These are phyloP conservation scores for Trissolcus japonicus DNA, from an alignment of 2,888 invertebrate genomes.

Conservation along the genomic window DNA sequence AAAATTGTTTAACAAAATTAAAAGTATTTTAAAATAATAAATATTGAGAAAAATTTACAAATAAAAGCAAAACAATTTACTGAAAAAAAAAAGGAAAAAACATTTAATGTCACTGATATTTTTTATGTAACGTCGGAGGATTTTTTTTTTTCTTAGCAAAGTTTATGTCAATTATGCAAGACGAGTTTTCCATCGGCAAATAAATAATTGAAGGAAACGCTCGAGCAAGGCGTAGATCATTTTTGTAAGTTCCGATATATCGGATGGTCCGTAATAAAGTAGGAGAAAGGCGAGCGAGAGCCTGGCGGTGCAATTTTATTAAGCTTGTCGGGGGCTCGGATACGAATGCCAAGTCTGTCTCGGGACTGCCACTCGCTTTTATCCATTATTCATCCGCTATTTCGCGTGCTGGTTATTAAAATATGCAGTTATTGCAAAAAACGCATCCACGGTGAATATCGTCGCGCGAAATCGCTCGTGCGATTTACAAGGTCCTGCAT, in stretches of 20 bases:
- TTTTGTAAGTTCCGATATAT: constrained; percentile 60
- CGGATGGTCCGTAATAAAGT: constrained; percentile 49
- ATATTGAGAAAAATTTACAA: no score
- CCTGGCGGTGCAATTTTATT: constrained; percentile 44
- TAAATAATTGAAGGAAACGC: constrained; percentile 51
- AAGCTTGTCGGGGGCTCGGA: constrained; percentile 37
- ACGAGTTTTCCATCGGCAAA: no score
- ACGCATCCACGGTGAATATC: constrained; percentile 5
- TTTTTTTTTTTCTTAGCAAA: no score
- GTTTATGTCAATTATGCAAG: no score
- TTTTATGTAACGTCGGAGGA: no score
- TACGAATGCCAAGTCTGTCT: constrained; percentile 46
- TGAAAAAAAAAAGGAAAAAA: no score
- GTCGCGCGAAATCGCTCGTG: neutral
- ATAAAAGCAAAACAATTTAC: no score
- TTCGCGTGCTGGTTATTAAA: constrained; percentile 41
- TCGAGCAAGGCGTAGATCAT: constrained; percentile 41
- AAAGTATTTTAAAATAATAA: no score
- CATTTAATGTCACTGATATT: no score
- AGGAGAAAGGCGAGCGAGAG: constrained; percentile 50
- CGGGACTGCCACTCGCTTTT: constrained; percentile 47
- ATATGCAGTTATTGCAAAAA: constrained; percentile 39
- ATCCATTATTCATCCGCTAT: constrained; percentile 47
- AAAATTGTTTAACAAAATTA: no score
- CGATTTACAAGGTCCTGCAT: no score